Percentiles rank a stretch among this genome's conserved stretches.
Conservation (phyloP, 2,888 invertebrate genomes). For the Macrophya alboannulata region DNA sequence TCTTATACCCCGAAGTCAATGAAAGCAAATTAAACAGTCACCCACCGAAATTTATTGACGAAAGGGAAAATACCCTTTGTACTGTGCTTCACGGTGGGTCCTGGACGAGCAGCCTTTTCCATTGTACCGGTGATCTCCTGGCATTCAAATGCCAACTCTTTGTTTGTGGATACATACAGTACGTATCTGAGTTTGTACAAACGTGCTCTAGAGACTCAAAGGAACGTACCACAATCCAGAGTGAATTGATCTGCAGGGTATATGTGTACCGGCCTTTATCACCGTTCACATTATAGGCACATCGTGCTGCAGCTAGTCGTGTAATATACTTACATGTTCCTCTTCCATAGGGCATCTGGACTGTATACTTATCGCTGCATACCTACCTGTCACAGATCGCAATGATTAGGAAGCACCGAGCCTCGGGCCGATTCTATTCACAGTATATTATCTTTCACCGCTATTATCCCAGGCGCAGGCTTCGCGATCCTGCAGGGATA, state of each 20-base stretch:
- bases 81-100: conserved; percentile 47
- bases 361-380: conserved; percentile 47
- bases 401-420: conserved; percentile 29
- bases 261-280: conserved; percentile 3
- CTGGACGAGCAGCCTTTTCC: conserved; percentile 52
- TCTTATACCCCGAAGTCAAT: neutral
- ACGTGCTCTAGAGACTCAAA: neutral
- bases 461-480: neutral
- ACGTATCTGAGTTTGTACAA: neutral
- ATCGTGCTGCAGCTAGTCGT: neutral
- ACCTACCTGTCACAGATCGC: conserved; percentile 30
- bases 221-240: conserved; percentile 10
- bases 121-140: conserved; percentile 61
- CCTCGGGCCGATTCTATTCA: conserved; percentile 5
- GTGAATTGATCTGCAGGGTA: neutral
- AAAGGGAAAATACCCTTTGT: conserved; percentile 11
- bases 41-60: neutral
- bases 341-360: conserved; percentile 44
- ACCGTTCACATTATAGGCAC: neutral
- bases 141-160: conserved; percentile 75
- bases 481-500: neutral
- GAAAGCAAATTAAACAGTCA: neutral
- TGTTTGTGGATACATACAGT: conserved; percentile 65
- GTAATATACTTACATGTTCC: conserved; percentile 24
- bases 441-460: conserved; percentile 3